Evolutionary conservation across 2,113 vertebrate species (phyloP), one percentile per base, ranked within the genome.

Genomic region (Bubo bubo): DNA sequence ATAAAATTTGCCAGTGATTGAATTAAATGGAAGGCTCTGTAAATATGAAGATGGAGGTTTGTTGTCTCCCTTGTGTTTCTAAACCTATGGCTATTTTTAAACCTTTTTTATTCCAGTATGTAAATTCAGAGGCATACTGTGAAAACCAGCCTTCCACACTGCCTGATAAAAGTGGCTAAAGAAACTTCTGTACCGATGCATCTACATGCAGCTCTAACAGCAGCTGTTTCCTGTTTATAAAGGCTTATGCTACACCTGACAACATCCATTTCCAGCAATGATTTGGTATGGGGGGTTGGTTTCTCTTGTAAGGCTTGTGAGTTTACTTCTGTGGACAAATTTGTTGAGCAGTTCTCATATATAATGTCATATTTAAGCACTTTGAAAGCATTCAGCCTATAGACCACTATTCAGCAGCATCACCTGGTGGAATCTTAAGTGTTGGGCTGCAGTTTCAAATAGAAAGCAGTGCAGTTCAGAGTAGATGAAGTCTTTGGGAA

Each of bases 181-280:
- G 77, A 52, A 8, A 10, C 52, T 63, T 62, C 93, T 97, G 93
- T 66, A 14, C 95, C 86, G 93, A 0, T 45, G 62, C 13, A 7
- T 60, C 91, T 88, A 24, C 35, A 4, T 13, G 86, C 95, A 96
- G 95, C 96, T 71, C 96, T 67, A 37, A 59, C 85, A 98, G 98
- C 98, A 99, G 98, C 98, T 98, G 98, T 95, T 97, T 98, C 98
- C 98, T 98, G 98, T 98, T 98, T 98, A 97, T 97, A 74, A 90
- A 21, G 88, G 96, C 94, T 77, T 91, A 60, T 10, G 91, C 83
- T 79, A 45, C 96, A 93, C 91, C 97, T 95, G 95, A 47, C 53
- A 32, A 1, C 96, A 96, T 88, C 98, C 52, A 95, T 98, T 97
- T 97, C 90, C 55, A 53, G 66, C 76, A 23, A 3, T 8, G 68